phyloP scores from a whole-genome alignment of 2,797 vertebrate species.

The Ambastaia sidthimunki region DNA sequence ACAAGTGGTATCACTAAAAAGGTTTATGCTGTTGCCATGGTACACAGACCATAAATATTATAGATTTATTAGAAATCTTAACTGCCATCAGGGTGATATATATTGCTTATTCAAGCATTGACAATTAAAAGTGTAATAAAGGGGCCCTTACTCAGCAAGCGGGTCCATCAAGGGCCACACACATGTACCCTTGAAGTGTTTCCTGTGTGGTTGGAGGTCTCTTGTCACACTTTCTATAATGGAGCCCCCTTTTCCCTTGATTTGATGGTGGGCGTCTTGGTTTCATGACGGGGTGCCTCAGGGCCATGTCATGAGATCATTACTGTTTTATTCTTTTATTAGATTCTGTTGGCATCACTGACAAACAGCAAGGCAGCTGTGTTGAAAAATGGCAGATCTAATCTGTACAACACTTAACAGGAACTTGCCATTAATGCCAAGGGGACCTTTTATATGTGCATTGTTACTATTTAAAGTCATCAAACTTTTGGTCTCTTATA shows the following conservation, averaged over 20 bases:
- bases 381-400: conserved; percentile 1
- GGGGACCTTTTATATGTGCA: background rate
- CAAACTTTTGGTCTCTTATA: conserved; percentile 16
- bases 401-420: conserved; percentile 4
- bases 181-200: conserved; percentile 51
- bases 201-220: conserved; percentile 44
- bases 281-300: background rate
- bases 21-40: conserved; percentile 69
- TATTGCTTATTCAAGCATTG: conserved; percentile 68
- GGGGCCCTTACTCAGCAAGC: conserved; percentile 65
- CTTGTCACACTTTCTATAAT: conserved; percentile 33
- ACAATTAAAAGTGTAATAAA: conserved; percentile 73
- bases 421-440: background rate
- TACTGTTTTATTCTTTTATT: conserved; percentile 17
- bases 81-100: conserved; percentile 64
- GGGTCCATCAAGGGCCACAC: conserved; percentile 54
- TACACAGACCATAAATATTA: conserved; percentile 64
- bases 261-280: conserved; percentile 7
- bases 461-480: conserved; percentile 15
- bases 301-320: conserved; percentile 4
- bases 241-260: conserved; percentile 1
- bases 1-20: conserved; percentile 71
- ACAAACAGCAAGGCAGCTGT: background rate
- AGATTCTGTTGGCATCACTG: background rate
- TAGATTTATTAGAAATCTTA: conserved; percentile 66